phyloP scores from a whole-genome alignment of 2,113 vertebrate species.

The Leucopsar rothschildi region DNA sequence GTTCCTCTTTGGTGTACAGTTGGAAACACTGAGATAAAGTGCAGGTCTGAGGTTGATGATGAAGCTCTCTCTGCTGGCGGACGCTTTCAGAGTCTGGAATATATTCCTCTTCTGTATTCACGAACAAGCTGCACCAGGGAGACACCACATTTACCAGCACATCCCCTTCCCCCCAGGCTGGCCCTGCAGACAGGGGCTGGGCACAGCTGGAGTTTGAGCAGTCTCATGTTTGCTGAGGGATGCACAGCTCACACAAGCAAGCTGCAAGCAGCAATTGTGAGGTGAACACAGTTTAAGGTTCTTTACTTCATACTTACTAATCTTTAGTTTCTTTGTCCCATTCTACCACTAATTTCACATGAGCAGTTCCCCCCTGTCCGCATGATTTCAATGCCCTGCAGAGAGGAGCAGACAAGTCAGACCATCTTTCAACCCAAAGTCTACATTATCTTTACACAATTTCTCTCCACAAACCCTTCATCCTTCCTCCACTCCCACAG shows the following conservation, averaged over 20 bases:
- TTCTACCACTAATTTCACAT: conserved; percentile 96
- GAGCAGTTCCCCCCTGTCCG: conserved; percentile 90
- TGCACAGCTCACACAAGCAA: background rate
- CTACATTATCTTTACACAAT: accelerated
- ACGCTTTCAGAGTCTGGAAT: conserved; percentile 96
- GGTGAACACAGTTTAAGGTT: background rate
- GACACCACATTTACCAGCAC: background rate
- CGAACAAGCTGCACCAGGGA: conserved; percentile 82
- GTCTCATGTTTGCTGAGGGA: background rate
- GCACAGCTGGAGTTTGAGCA: background rate
- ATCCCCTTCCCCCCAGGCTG: background rate
- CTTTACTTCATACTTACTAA: conserved; percentile 82
- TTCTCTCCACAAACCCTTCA: background rate
- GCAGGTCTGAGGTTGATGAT: conserved; percentile 95
- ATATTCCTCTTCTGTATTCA: conserved; percentile 93
- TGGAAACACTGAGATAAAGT: conserved; percentile 97
- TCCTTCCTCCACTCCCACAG: background rate
- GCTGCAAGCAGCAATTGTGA: background rate
- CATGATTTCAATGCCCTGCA: conserved; percentile 91
- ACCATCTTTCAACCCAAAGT: background rate
- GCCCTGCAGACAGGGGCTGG: background rate
- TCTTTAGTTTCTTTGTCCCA: conserved; percentile 99
- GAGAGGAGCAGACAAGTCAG: background rate
- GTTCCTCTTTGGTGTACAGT: conserved; percentile 99
- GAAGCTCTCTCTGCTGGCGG: conserved; percentile 90